A percentile compares a stretch with the other conserved stretches of the same genome.
Evolutionary conservation across 2,113 vertebrate species (phyloP).

Genomic region (Aptenodytes forsteri): DNA sequence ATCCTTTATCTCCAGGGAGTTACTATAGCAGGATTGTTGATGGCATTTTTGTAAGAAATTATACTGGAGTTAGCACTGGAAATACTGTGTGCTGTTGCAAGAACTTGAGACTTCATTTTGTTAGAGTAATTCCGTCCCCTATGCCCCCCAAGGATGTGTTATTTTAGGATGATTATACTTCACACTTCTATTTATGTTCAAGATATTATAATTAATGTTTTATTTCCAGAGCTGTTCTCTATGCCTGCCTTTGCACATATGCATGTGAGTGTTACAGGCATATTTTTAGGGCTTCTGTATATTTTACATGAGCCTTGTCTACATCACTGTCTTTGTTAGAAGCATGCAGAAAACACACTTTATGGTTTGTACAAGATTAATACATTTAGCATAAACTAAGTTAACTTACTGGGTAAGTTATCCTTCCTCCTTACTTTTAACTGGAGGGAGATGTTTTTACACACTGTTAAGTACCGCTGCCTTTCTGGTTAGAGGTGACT

Average conservation of each 20-base stretch:
- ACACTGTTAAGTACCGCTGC: not conserved
- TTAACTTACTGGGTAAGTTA: not conserved
- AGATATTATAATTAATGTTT: not conserved
- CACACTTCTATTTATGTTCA: not conserved
- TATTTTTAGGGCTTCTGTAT: not conserved
- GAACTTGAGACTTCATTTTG: not conserved
- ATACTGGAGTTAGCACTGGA: not conserved
- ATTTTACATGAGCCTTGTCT: not conserved
- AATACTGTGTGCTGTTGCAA: not conserved
- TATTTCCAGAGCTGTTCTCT: not conserved
- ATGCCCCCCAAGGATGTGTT: not conserved
- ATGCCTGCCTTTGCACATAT: not conserved
- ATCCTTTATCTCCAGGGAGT: not conserved
- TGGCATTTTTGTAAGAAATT: not conserved
- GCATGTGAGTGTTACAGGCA: not conserved
- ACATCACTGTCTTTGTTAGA: not conserved
- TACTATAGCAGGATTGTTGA: not conserved
- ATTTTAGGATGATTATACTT: constrained; percentile 11
- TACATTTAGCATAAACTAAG: not conserved
- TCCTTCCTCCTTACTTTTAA: not conserved
- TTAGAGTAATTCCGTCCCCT: not conserved
- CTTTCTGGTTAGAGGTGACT: not conserved
- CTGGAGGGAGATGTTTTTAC: not conserved
- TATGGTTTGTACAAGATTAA: not conserved
- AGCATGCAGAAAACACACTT: not conserved